phyloP scores from a whole-genome alignment of 1,140 invertebrate species.

The Brachionus rotundiformis region DNA sequence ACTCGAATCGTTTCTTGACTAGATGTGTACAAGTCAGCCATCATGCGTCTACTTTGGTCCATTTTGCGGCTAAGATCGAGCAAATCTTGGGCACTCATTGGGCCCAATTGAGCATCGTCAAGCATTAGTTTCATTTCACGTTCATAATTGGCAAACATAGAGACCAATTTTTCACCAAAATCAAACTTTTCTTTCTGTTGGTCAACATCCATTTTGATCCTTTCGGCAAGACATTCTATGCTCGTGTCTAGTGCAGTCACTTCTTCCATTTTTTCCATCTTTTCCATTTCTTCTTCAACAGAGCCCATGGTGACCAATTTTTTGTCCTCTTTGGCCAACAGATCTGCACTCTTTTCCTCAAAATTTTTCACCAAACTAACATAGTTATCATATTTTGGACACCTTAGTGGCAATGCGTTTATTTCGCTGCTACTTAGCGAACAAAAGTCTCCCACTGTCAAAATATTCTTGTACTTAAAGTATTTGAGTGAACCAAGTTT shows the following conservation, averaged over 20 bases:
- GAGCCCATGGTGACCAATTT: constrained; percentile 7
- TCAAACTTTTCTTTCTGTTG: background rate
- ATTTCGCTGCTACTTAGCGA: background rate
- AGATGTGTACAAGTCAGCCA: constrained; percentile 1
- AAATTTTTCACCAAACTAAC: background rate
- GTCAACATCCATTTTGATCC: background rate
- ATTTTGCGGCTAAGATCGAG: background rate
- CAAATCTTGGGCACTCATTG: background rate
- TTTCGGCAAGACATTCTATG: background rate
- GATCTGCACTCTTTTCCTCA: constrained; percentile 8
- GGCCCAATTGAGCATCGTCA: background rate
- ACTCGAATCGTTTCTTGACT: constrained; percentile 9
- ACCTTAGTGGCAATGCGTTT: background rate
- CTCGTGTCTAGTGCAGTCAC: background rate
- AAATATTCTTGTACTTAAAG: constrained; percentile 31
- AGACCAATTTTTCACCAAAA: background rate
- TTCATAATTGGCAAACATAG: background rate
- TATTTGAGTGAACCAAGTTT: constrained; percentile 28
- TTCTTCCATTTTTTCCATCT: constrained; percentile 12
- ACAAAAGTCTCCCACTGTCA: constrained; percentile 31
- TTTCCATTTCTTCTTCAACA: constrained; percentile 30
- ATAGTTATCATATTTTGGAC: constrained; percentile 12
- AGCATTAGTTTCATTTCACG: background rate
- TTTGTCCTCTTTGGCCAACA: constrained; percentile 7
- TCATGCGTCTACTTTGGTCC: background rate